phyloP scores from a whole-genome alignment of 2,113 vertebrate species.

The Pica pica region DNA sequence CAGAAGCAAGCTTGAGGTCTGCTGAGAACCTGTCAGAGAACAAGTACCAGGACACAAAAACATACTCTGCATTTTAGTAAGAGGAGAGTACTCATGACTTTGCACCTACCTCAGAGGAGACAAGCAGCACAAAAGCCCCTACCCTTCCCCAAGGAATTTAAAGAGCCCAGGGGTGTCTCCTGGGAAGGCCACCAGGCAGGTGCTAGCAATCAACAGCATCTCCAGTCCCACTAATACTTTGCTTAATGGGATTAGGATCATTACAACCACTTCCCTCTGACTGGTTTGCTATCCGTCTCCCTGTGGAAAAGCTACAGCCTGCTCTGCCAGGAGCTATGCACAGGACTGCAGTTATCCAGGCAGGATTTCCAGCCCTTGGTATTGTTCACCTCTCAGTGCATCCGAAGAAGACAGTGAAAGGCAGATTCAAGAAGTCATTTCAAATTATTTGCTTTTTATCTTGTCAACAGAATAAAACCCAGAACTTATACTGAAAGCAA shows the following conservation, averaged over 20 bases:
- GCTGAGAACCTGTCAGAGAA: background rate
- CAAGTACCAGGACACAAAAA: background rate
- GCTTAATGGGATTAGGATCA: background rate
- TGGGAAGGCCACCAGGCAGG: background rate
- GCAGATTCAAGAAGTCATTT: background rate
- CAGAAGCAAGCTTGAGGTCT: background rate
- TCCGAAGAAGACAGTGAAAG: background rate
- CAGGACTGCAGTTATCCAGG: background rate
- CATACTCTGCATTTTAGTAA: background rate
- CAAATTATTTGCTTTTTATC: background rate
- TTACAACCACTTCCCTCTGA: background rate
- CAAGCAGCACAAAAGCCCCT: fast-evolving
- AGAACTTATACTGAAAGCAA: background rate
- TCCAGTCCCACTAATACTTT: background rate
- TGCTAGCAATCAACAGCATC: background rate
- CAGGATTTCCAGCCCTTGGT: background rate
- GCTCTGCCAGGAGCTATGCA: background rate
- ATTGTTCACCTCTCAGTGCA: background rate
- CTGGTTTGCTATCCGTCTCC: background rate
- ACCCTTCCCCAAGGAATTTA: background rate
- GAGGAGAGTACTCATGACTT: fast-evolving
- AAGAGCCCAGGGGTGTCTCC: background rate
- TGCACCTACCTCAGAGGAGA: background rate
- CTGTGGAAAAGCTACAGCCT: background rate
- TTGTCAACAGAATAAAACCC: background rate